Conservation (phyloP, 2,797 vertebrate species). For the Kryptopterus vitreolus region DNA sequence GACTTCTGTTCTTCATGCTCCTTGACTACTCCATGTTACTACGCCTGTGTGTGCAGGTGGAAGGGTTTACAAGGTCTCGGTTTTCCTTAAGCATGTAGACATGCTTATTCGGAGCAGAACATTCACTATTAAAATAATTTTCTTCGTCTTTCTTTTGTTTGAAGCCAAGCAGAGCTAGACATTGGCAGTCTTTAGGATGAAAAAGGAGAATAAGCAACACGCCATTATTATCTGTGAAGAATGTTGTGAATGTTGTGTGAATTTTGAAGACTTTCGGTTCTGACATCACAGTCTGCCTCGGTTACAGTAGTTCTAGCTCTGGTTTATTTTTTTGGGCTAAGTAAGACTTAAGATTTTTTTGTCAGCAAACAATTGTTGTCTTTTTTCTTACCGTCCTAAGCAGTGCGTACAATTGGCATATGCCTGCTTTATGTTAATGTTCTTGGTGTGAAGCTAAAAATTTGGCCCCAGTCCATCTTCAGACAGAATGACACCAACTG, state of each 20-base stretch:
- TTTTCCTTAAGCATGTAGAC: constrained; percentile 67
- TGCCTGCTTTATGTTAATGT: neutral
- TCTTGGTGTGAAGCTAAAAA: constrained; percentile 7
- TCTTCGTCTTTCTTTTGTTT: constrained; percentile 64
- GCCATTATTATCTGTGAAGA: constrained; percentile 60
- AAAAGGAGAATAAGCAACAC: constrained; percentile 73
- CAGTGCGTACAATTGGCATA: neutral
- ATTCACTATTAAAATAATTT: constrained; percentile 57
- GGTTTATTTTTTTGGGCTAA: constrained; percentile 19
- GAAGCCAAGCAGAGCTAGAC: constrained; percentile 65
- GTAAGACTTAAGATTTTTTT: neutral
- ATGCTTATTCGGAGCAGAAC: constrained; percentile 60
- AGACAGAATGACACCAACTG: constrained; percentile 45
- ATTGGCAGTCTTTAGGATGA: neutral
- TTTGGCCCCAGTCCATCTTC: constrained; percentile 33
- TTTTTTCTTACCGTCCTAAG: neutral
- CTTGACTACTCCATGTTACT: constrained; percentile 33
- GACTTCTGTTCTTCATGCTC: constrained; percentile 5
- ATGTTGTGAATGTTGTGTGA: neutral
- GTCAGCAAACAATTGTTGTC: neutral
- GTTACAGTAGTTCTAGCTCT: neutral
- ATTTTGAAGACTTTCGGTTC: neutral
- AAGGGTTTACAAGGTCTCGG: constrained; percentile 69
- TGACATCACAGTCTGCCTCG: neutral
- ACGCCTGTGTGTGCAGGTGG: constrained; percentile 65